These are phyloP conservation scores for Melanotus villosus DNA, from an alignment of 2,888 invertebrate genomes.

Conservation along the genomic window DNA sequence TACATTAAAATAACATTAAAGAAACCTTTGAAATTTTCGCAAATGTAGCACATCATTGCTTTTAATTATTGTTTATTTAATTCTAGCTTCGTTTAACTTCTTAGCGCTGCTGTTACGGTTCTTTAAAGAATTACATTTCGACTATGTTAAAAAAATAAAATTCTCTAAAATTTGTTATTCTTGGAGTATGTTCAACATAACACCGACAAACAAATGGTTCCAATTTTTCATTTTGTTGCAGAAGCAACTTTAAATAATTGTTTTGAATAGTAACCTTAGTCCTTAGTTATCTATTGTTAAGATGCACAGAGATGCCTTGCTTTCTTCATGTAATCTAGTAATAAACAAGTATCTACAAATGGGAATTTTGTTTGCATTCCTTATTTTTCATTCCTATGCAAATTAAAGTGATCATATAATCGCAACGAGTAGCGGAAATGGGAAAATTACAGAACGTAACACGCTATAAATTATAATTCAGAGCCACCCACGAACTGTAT, in stretches of 20 bases:
- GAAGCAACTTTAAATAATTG: neutral
- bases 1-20: neutral
- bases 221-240: too few relatives aligned
- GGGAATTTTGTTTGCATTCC: neutral
- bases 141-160: neutral
- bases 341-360: neutral
- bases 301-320: neutral
- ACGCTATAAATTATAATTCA: slow-evolving; percentile 40
- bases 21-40: neutral
- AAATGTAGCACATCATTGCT: slow-evolving; percentile 11
- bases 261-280: too few relatives aligned
- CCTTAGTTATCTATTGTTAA: neutral
- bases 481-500: slow-evolving; percentile 36
- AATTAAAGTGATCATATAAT: slow-evolving; percentile 19
- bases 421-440: slow-evolving; percentile 30
- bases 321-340: neutral
- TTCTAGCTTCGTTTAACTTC: neutral
- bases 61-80: slow-evolving; percentile 17
- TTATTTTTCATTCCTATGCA: slow-evolving; percentile 19
- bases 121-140: neutral
- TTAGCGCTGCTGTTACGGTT: neutral
- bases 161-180: neutral
- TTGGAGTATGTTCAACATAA: slow-evolving; percentile 3
- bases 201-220: too few relatives aligned
- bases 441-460: slow-evolving; percentile 37